Evolutionary conservation across 2,888 invertebrate genomes (phyloP), one percentile per base, ranked within the genome.

Genomic region (Watsonalla cultraria): DNA sequence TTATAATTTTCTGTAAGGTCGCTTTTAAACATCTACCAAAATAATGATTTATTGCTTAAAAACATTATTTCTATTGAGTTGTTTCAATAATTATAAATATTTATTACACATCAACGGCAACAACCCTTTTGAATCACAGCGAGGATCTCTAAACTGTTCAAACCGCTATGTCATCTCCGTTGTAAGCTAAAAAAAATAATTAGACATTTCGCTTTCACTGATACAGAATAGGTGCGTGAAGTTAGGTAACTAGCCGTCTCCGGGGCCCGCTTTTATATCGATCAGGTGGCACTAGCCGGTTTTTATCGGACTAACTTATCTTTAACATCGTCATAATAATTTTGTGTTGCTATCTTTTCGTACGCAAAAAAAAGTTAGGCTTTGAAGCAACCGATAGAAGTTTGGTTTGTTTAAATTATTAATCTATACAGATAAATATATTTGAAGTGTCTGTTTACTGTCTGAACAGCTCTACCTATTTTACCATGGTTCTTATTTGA

Each of bases 201-300:
- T 84, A 85, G 77, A 84, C 77, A 80, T 78, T 86, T 87, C 82
- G 81, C 90, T 90, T 89, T 90, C 90, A 86, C 89, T 84, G 71
- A 60, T 71, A 72, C 74, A 73, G 78, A 75, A 74, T 75, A 77
- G 74, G 77, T 84, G 82, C 80, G 78, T 81, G 76, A 76, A 78
- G 78, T 87, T 85, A 84, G 82, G 72, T 86, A 88, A 86, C 83
- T 74, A 74, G 74, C 67, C 72, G 78, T 80, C 75, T 64, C 72
- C 42, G 42, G 42, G 42, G 81, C 78, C 80, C 67, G 68, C 70
- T 79, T 74, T 76, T 72, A 82, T 82, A 81, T 84, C 80, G 80
- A 82, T 83, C 82, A 75, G 68, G 74, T 76, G 70, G 64, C 65
- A 74, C 77, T 70, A 77, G 78, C 80, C 72, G 80, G 83, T 80